A percentile compares a stretch with the other conserved stretches of the same genome.
Conservation (phyloP, 1,140 invertebrate genomes). For the Megathymus violae region DNA sequence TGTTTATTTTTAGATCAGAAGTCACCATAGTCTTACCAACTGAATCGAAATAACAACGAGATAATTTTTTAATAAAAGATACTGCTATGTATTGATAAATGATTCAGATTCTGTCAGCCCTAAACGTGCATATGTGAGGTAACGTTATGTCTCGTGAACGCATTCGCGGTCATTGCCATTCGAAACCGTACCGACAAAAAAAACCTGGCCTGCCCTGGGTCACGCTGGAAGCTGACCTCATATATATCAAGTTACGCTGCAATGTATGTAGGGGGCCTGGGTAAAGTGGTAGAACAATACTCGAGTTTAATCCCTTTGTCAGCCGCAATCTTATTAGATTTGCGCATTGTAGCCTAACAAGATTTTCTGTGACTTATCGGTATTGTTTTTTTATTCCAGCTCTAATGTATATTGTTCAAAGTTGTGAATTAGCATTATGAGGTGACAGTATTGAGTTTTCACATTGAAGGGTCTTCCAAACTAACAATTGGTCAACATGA, state of each 20-base stretch:
- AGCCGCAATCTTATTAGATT: conserved; percentile 6
- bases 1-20: too few relatives aligned
- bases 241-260: conserved; percentile 1
- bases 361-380: neutral
- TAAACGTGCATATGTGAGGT: conserved; percentile 26
- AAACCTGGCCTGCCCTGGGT: conserved; percentile 38
- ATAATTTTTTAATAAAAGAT: too few relatives aligned
- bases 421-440: too few relatives aligned
- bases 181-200: conserved; percentile 46
- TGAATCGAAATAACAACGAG: too few relatives aligned
- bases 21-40: too few relatives aligned
- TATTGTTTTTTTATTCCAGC: too few relatives aligned
- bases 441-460: too few relatives aligned
- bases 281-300: conserved; percentile 6
- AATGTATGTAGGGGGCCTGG: neutral
- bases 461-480: too few relatives aligned
- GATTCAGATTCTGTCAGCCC: conserved; percentile 3
- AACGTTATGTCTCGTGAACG: conserved; percentile 36
- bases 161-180: conserved; percentile 58
- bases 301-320: neutral
- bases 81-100: too few relatives aligned
- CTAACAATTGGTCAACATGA: too few relatives aligned
- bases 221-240: conserved; percentile 21
- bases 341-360: neutral
- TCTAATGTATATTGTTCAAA: too few relatives aligned